Base-by-base conservation (phyloP, 1,140 invertebrate species). In the Drosophila littoralis region DNA sequence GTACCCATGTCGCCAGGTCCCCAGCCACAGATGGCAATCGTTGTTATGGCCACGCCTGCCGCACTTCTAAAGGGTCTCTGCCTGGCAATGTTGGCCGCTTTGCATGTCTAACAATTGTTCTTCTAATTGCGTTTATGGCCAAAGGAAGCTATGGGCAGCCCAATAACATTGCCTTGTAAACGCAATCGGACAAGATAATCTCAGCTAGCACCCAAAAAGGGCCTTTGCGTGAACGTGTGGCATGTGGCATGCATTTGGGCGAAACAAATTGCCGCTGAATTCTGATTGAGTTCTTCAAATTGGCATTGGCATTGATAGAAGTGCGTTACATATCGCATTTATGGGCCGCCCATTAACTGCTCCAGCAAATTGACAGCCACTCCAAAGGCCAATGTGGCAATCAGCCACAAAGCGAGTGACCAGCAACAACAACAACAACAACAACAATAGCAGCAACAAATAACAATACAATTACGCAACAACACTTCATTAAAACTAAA, bases 91-190 rank as follows among this genome's bases (percentile, higher is more conserved):
- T 38, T 35, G 50, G 48, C 58, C 65, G 77, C 80, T 90, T 90
- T 91, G 86, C 86, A 90, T 90, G 86, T 90, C 88, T 90, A 90
- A 88, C 86, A 90, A 90, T 90, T 90, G 88, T 90, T 90, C 82
- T 90, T 90, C 86, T 90, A 90, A 90, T 90, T 90, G 86, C 88
- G 77, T 81, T 83, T 90, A 91, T 90, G 82, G 79, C 74, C 70
- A 67, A 74, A 48, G 60, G 50, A 60, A 66, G 69, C 67, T 58
- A 61, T 69, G 73, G 71, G 54, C 48, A 72, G 63, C 48, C 51
- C 51, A 64, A 40, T 35, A 51, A 69, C 69, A 68, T 77, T 76
- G 77, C 77, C 76, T 83, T 90, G 88, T 90, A 78, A 90, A 91
- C 77, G 82, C 82, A 90, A 91, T 90, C 88, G 79, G 77, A 90